Evolutionary conservation across 1,140 invertebrate genomes (phyloP), one percentile per base, ranked within the genome.

Genomic region (Apis florea): DNA sequence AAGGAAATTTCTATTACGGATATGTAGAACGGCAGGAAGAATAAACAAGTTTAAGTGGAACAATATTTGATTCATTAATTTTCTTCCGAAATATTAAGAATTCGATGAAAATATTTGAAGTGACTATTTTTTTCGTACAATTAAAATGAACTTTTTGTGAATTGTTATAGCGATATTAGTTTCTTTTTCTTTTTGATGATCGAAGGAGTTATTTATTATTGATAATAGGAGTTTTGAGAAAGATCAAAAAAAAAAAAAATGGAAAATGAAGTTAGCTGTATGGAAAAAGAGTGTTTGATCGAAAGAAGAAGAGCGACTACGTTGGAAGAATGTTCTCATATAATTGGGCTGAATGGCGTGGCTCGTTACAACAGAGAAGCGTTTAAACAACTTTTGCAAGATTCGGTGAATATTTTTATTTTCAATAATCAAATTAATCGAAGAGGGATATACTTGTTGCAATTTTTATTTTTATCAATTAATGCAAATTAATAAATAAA

Each of bases 221-320:
- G n/a, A 6, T 40, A 64, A 68, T 15, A n/a, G 40, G 58, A 10
- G 9, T 2, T 24, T 12, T 68, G 69, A 53, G 15, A 58, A 26
- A n/a, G 24, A 17, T 5, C 6, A 56, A 49, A 21, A 12, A 61
- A 26, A 61, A 26, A 15, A 10, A 67, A 70, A 47, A 87, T 88
- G 84, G 79, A 84, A 54, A 82, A 75, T 59, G 82, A 83, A 54
- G 95, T 95, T 92, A 96, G 95, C 71, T 95, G 94, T 47, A 96
- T 96, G 95, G 96, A 96, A 83, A 95, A 95, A 85, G 96, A 96
- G 90, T 95, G 94, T 88, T 93, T 95, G 0, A 92, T 94, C 74
- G 96, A 96, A 83, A 94, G 94, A 58, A 91, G 94, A 69, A 93
- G 95, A 72, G 85, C 93, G 51, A 91, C 93, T 0, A 93, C 95